phyloP scores from a whole-genome alignment of 2,797 vertebrate species.

The Adelosebastes latens region DNA sequence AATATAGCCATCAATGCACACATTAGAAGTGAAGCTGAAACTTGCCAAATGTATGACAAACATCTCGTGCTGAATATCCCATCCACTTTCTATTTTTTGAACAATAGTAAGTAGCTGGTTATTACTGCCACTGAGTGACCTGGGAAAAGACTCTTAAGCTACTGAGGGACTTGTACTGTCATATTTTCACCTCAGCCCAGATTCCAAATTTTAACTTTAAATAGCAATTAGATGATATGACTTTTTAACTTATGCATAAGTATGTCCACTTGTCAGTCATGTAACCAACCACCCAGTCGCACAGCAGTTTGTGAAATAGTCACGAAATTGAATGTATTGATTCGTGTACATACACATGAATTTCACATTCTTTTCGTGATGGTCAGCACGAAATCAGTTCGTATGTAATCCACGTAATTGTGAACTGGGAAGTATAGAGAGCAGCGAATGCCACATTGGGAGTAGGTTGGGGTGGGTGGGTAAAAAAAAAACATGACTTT shows the following conservation, averaged over 20 bases:
- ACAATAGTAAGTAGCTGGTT: not conserved
- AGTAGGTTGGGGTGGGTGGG: too few relatives aligned
- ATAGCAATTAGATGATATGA: not conserved
- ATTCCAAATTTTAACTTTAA: not conserved
- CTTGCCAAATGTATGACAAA: not conserved
- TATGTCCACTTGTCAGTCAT: not conserved
- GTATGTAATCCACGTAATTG: too few relatives aligned
- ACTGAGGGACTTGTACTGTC: not conserved
- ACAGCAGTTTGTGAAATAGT: too few relatives aligned
- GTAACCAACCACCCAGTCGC: not conserved
- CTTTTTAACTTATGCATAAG: not conserved
- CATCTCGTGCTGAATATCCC: not conserved
- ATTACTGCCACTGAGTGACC: not conserved
- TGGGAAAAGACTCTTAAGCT: not conserved
- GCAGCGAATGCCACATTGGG: too few relatives aligned
- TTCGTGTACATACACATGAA: too few relatives aligned
- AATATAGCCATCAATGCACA: not conserved
- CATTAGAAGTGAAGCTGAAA: not conserved
- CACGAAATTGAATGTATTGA: too few relatives aligned
- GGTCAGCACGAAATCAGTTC: too few relatives aligned
- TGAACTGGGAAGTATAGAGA: too few relatives aligned
- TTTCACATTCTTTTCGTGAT: too few relatives aligned
- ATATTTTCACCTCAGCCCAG: not conserved
- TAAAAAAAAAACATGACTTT: too few relatives aligned
- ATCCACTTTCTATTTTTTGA: not conserved